Evolutionary conservation across 1,140 invertebrate genomes (phyloP), one percentile per base, ranked within the genome.

Genomic region (Callitettix versicolor): DNA sequence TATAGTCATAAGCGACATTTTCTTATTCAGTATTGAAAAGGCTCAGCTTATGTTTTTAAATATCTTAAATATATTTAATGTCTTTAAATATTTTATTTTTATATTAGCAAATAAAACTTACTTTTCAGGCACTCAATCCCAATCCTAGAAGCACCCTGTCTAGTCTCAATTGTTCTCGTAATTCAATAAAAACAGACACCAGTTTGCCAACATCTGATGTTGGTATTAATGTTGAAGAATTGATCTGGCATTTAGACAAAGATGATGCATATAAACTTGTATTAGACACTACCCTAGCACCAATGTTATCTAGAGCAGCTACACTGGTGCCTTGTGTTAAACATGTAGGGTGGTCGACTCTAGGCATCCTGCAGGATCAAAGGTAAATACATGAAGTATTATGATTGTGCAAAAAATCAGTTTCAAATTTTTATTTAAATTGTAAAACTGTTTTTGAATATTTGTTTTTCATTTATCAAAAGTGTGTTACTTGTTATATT

Each of bases 331-430:
- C 34, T 9, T 20, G 18, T 0, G 15, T 22, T 1, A 3, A 20
- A 1, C 30, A 14, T 12, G 21, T 42, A 3, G 18, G n/a, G 6
- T 56, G 55, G 55, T 56, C 55, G 1, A 46, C 55, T 21, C 33
- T 3, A 2, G 46, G 55, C 43, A 30, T 56, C 2, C 33, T 56
- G 17, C 55, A 22, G 3, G 34, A 49, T 21, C 41, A 36, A 1
- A 18, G 55, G 55, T 56, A 11, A 42, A 44, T 47, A 2, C 21
- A 12, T n/a, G 15, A 3, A 44, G n/a, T 1, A 6, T 33, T 33
- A 4, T 4, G 24, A 36, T 6, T 3, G 3, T 3, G 3, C 11
- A 4, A 11, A 38, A 3, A 3, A 20, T 22, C 6, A 21, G 14
- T 49, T 21, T 33, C 12, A 34, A n/a, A n/a, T n/a, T n/a, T n/a